Percentiles rank a stretch among this genome's conserved stretches.
Evolutionary conservation across 2,797 vertebrate genomes (phyloP).

Genomic region (Uromys caudimaculatus): DNA sequence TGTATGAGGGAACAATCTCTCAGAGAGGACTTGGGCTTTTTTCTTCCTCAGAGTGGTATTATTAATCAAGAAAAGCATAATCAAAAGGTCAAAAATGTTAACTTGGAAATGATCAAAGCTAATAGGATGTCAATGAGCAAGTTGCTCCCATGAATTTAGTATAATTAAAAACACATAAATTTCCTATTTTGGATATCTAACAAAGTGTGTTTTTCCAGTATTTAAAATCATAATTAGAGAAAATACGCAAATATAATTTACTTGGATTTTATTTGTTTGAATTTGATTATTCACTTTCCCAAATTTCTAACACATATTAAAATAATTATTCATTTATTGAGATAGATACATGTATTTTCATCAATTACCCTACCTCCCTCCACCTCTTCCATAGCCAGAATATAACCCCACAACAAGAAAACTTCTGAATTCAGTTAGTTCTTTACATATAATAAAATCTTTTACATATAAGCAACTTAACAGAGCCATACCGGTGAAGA

Average conservation of each 20-base stretch:
- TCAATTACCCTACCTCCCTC: not conserved
- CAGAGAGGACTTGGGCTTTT: conserved; percentile 13
- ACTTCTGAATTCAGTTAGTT: not conserved
- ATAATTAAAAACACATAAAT: not conserved
- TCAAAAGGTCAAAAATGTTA: not conserved
- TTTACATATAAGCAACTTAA: not conserved
- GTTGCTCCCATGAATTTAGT: not conserved
- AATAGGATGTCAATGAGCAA: not conserved
- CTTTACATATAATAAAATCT: not conserved
- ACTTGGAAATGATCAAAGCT: conserved; percentile 21
- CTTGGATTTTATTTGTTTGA: not conserved
- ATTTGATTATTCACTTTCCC: not conserved
- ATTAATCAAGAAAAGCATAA: not conserved
- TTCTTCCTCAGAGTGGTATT: not conserved
- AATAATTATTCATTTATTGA: not conserved
- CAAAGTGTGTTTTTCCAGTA: not conserved
- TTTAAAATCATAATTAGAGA: not conserved
- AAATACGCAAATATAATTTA: not conserved
- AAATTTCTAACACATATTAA: not conserved
- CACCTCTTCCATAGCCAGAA: not conserved
- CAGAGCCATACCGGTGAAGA: not conserved
- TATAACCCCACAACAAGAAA: not conserved
- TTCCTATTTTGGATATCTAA: not conserved
- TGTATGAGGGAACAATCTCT: conserved; percentile 21
- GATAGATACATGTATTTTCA: not conserved